Base-by-base conservation (phyloP, 2,888 invertebrate species). In the Morpho helenor region DNA sequence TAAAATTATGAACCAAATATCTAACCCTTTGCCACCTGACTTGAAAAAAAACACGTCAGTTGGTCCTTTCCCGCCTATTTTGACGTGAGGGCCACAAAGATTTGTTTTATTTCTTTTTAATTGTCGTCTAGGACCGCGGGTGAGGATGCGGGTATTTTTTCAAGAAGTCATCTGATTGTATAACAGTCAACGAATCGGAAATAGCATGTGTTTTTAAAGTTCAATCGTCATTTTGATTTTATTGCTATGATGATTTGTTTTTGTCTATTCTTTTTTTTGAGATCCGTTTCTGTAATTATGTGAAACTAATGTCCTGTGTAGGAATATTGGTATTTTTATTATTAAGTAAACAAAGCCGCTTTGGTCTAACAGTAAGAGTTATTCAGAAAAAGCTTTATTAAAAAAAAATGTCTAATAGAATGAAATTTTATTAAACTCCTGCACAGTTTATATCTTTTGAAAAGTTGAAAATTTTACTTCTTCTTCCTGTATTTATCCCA, bases 21-120 rank as follows among this genome's bases (percentile, higher is more conserved):
- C 71, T 72, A 73, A 75, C 76, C 77, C 76, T 76, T 76, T 77
- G 72, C 85, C 89, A 89, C 88, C 88, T 90, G 89, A 87, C 84
- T 69, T 62, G 45, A 31, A 61, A 62, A 64, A 71, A 76, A 78
- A 76, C 57, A 79, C 84, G 86, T 82, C 89, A 87, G 87, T 87
- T 89, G 89, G 76, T 72, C 71, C 69, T 79, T 82, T 82, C 85
- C 85, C 80, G 77, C 75, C 71, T 72, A 73, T 77, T 73, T 69
- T 72, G 69, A 70, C 72, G 70, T 68, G 72, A 72, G 72, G 72
- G 77, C 81, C 79, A 73, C 75, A 73, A 75, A 77, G 88, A 89
- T 90, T 89, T 89, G 88, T 89, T 89, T 89, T 89, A 90, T 90
- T 87, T 86, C 85, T 87, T 89, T 90, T 89, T 90, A 90, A 90